Percentiles rank a stretch among this genome's conserved stretches.
These are phyloP conservation scores for Exaiptasia diaphana DNA, from an alignment of 64 coral and sea anemone genomes.

Conservation along the genomic window DNA sequence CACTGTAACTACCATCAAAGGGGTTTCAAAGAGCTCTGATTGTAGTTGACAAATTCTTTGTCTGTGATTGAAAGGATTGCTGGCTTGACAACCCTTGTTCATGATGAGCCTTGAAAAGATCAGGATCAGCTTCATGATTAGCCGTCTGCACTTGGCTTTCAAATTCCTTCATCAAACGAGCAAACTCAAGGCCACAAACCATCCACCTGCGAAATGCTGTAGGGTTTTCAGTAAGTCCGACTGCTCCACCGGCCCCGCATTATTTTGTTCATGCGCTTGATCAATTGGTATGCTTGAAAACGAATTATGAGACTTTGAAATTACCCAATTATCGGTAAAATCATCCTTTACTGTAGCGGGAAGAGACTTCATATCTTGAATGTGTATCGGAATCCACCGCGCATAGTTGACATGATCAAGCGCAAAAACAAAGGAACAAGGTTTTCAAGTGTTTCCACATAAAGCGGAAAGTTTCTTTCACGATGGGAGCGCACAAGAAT, in stretches of 20 bases:
- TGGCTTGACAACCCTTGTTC: constrained; percentile 6
- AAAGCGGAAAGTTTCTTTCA: constrained; percentile 17
- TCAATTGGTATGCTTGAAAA: constrained; percentile 37
- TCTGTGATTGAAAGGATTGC: constrained; percentile 12
- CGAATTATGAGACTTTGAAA: constrained; percentile 2
- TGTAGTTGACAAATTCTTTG: constrained; percentile 33
- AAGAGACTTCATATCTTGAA: constrained; percentile 28
- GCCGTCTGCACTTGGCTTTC: not conserved
- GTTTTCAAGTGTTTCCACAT: constrained; percentile 48
- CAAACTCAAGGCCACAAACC: constrained; percentile 31
- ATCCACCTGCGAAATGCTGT: not conserved
- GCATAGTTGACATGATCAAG: no score
- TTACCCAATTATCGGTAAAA: constrained; percentile 4
- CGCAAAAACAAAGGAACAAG: constrained; percentile 38
- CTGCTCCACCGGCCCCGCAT: constrained; percentile 13
- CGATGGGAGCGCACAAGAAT: not conserved
- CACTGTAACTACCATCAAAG: not conserved
- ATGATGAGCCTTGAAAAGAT: constrained; percentile 12
- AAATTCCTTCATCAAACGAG: constrained; percentile 2
- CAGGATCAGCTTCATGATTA: not conserved
- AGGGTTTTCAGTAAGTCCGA: constrained; percentile 9
- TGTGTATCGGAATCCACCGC: no score
- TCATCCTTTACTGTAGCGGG: constrained; percentile 27
- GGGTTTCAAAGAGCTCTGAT: not conserved
- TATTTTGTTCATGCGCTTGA: constrained; percentile 19